Conservation (phyloP, 2,888 invertebrate genomes). For the Drosophila bunnanda region DNA sequence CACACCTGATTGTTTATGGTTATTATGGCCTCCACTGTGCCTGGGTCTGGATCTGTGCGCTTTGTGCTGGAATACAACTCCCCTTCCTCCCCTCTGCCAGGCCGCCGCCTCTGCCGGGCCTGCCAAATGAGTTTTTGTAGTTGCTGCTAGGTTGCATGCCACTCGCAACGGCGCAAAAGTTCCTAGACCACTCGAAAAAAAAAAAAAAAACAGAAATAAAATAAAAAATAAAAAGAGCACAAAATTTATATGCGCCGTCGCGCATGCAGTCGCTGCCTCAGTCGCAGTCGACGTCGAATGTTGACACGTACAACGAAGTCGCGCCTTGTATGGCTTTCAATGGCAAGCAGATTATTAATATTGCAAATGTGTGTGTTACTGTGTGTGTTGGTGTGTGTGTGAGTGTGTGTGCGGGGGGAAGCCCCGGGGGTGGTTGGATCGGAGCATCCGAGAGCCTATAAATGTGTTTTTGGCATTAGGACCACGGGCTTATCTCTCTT, state of each 20-base stretch:
- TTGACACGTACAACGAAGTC: slow-evolving; percentile 73
- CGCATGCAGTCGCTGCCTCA: slow-evolving; percentile 67
- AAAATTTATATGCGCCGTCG: slow-evolving; percentile 80
- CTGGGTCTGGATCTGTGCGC: slow-evolving; percentile 23
- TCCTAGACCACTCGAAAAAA: slow-evolving; percentile 75
- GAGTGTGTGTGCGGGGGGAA: slow-evolving; percentile 26
- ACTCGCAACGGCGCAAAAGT: slow-evolving; percentile 78
- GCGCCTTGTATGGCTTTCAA: slow-evolving; percentile 80
- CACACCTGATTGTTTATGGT: slow-evolving; percentile 41
- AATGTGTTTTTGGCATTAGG: slow-evolving; percentile 75
- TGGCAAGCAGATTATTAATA: slow-evolving; percentile 80
- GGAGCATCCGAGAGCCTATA: slow-evolving; percentile 47
- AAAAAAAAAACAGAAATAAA: slow-evolving; percentile 43
- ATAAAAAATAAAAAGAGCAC: slow-evolving; percentile 62
- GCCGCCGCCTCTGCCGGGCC: slow-evolving; percentile 37
- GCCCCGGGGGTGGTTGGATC: neutral
- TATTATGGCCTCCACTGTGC: slow-evolving; percentile 59
- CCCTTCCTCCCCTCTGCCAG: slow-evolving; percentile 1
- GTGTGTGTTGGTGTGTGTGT: slow-evolving; percentile 16
- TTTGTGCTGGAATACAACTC: slow-evolving; percentile 4
- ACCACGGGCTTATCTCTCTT: slow-evolving; percentile 50
- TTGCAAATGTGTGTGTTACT: slow-evolving; percentile 63
- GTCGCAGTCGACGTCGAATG: slow-evolving; percentile 65
- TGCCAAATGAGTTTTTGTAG: slow-evolving; percentile 58
- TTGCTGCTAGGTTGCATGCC: slow-evolving; percentile 64